phyloP scores from a whole-genome alignment of 2,888 invertebrate species.

The Sarcophaga rosellei region DNA sequence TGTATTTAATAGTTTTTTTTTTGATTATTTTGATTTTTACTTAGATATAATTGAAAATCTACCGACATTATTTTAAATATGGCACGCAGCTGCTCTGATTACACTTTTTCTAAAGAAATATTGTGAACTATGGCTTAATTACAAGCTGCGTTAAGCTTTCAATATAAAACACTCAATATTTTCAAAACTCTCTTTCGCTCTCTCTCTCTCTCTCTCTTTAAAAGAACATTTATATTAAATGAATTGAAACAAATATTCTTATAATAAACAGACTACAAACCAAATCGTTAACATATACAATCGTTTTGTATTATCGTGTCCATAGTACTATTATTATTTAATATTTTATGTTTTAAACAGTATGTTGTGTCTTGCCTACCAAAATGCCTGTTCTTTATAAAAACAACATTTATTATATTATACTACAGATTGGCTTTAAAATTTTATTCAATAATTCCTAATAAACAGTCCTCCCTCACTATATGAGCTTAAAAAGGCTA shows the following conservation, averaged over 20 bases:
- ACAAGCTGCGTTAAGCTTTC: constrained; percentile 62
- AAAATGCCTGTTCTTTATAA: constrained; percentile 44
- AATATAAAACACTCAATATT: constrained; percentile 24
- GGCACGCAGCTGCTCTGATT: constrained; percentile 60
- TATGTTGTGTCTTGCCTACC: constrained; percentile 45
- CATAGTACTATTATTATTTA: constrained; percentile 9
- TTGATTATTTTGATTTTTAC: constrained; percentile 17
- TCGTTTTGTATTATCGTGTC: background rate
- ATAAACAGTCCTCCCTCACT: constrained; percentile 13
- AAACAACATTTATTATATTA: constrained; percentile 26
- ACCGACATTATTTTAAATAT: constrained; percentile 30
- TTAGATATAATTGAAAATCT: background rate
- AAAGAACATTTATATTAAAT: constrained; percentile 7
- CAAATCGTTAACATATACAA: background rate
- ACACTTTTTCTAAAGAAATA: constrained; percentile 30
- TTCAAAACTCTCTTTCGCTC: background rate
- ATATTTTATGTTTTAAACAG: constrained; percentile 10
- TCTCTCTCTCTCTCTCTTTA: background rate
- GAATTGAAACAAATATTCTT: constrained; percentile 37
- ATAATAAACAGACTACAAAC: background rate
- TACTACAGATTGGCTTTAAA: constrained; percentile 35
- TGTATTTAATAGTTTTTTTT: background rate
- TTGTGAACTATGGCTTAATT: constrained; percentile 47
- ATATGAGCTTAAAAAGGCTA: constrained; percentile 47
- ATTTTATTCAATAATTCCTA: constrained; percentile 44